phyloP scores from a whole-genome alignment of 2,888 invertebrate genomes.

The Prenolepis imparis region DNA sequence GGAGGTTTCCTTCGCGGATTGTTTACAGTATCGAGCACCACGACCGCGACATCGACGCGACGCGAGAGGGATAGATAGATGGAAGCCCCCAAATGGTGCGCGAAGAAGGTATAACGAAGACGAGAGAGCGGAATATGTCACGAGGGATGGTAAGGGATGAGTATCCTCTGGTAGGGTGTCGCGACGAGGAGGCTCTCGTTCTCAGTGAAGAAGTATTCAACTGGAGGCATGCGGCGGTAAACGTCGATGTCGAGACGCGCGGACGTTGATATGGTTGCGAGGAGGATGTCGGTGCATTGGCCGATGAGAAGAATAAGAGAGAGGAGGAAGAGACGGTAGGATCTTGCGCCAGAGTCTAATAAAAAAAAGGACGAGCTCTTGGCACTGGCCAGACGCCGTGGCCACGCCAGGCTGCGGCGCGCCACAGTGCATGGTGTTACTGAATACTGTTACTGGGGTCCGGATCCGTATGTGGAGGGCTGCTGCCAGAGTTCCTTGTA shows the following conservation, averaged over 20 bases:
- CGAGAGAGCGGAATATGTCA: slow-evolving; percentile 5
- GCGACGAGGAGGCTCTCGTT: slow-evolving; percentile 21
- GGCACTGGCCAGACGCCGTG: slow-evolving; percentile 67
- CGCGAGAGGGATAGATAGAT: slow-evolving; percentile 47
- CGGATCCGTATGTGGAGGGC: slow-evolving; percentile 23
- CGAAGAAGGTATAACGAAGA: slow-evolving; percentile 43
- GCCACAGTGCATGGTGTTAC: slow-evolving; percentile 49
- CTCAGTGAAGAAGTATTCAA: slow-evolving; percentile 59
- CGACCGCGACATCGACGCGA: slow-evolving; percentile 42
- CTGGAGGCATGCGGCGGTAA: slow-evolving; percentile 70
- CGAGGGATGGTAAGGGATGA: slow-evolving; percentile 39
- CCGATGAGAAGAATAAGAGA: slow-evolving; percentile 19
- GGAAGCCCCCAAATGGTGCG: slow-evolving; percentile 46
- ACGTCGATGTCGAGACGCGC: slow-evolving; percentile 74
- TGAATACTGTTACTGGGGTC: slow-evolving; percentile 57
- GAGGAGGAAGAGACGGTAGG: slow-evolving; percentile 44
- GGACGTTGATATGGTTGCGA: slow-evolving; percentile 70
- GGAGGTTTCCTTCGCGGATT: slow-evolving; percentile 65
- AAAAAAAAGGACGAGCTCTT: slow-evolving; percentile 70
- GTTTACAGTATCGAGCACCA: slow-evolving; percentile 73
- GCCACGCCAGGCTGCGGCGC: slow-evolving; percentile 60
- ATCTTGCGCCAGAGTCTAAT: slow-evolving; percentile 64
- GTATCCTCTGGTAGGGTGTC: slow-evolving; percentile 12
- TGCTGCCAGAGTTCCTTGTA: slow-evolving; percentile 34
- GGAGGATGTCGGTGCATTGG: slow-evolving; percentile 57